Base-by-base conservation (phyloP, 2,797 vertebrate species). In the Poecilia velifera region DNA sequence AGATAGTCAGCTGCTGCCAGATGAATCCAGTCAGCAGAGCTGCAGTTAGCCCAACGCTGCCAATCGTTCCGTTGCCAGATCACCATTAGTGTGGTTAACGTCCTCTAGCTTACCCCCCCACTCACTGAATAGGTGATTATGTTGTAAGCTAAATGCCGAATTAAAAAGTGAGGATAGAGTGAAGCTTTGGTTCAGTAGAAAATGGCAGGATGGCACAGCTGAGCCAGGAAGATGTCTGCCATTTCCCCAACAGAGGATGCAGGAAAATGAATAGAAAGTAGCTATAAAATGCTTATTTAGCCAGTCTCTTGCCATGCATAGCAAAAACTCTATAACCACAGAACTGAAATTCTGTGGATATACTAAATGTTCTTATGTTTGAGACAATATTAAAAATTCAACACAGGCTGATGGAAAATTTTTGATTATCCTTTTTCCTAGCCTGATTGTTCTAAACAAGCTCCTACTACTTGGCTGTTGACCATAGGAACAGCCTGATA, bases 1-100 rank as follows among this genome's bases (percentile, higher is more conserved):
- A 94, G 89, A 94, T 90, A 89, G 92, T 85, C 85, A 74, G 90
- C 86, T 91, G 86, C 83, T 91, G 79, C 82, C 86, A 90, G 76
- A 89, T 88, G 89, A 89, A 91, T 91, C 84, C 80, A 51, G 84
- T 87, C 53, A 12, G 59, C 82, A 84, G 86, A 88, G 86, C 82
- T 74, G 81, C 73, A 82, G 62, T 70, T 81, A 84, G 72, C 72
- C 72, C 78, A 18, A 13, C 77, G 47, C 81, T 53, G 41, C 82
- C 83, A 88, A 70, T 41, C 36, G 3, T 14, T 1, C 18, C 31
- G 10, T 73, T 84, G 84, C 82, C 86, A 90, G 82, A 80, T 82
- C 76, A 80, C 82, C 80, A 87, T 88, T 87, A 89, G 74, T 83
- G 77, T 87, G 84, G 77, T 78, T 76, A 78, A 68, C 0, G 76